These are phyloP conservation scores for Coreoperca whiteheadi DNA, from an alignment of 2,113 vertebrate species.

Conservation along the genomic window DNA sequence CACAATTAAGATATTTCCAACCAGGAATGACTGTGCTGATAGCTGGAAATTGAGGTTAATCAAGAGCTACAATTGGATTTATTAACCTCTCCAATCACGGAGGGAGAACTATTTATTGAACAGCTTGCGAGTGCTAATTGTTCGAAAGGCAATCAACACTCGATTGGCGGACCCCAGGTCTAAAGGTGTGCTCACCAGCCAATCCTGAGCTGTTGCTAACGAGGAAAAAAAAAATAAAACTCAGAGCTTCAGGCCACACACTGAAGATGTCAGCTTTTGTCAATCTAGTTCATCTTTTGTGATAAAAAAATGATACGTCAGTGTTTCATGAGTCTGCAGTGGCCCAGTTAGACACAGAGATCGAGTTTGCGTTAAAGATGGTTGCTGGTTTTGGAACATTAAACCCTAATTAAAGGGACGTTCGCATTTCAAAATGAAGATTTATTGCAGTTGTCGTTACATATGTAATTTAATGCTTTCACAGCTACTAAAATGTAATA, in stretches of 20 bases:
- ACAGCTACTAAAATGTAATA: not conserved
- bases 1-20: not conserved
- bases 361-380: not conserved
- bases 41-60: slow-evolving; percentile 24
- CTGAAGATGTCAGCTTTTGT: not conserved
- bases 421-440: not conserved
- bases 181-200: not conserved
- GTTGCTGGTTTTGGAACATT: not conserved
- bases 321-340: not conserved
- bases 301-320: not conserved
- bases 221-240: not conserved
- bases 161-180: slow-evolving; percentile 9
- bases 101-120: slow-evolving; percentile 37
- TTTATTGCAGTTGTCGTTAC: not conserved
- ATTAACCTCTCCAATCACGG: slow-evolving; percentile 27
- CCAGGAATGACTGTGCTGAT: not conserved
- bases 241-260: not conserved
- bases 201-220: slow-evolving; percentile 52
- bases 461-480: not conserved
- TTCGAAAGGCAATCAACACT: slow-evolving; percentile 33
- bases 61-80: slow-evolving; percentile 24
- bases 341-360: not conserved
- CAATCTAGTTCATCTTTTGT: not conserved
- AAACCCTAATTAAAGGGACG: not conserved
- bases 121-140: slow-evolving; percentile 49